Evolutionary conservation across 2,888 invertebrate species (phyloP), one percentile per base, ranked within the genome.

Genomic region (Morpho deidamia): DNA sequence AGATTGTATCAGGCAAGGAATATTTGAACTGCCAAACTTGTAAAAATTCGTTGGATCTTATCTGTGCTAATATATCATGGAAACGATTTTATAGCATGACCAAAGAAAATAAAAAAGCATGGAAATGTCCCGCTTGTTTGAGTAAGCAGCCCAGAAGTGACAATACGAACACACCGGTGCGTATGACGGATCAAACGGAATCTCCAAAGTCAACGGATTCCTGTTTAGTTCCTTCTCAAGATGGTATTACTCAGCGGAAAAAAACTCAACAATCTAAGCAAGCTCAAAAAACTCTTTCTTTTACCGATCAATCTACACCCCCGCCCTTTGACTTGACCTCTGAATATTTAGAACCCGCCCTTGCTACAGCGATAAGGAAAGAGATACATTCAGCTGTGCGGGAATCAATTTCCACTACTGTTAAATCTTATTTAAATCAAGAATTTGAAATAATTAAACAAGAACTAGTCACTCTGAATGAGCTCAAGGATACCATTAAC

Each of bases 311-410:
- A n/a, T n/a, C n/a, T n/a, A n/a, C n/a, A n/a, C n/a, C n/a, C n/a
- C n/a, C n/a, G n/a, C n/a, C n/a, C n/a, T n/a, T n/a, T n/a, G n/a
- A n/a, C n/a, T n/a, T n/a, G n/a, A n/a, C n/a, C n/a, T n/a, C n/a
- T n/a, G n/a, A n/a, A n/a, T n/a, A n/a, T n/a, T n/a, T n/a, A n/a
- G n/a, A n/a, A n/a, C n/a, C n/a, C n/a, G n/a, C n/a, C n/a, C n/a
- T n/a, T n/a, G n/a, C n/a, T n/a, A n/a, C 35, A 44, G 11, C 35
- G 1, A 54, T 54, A 37, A 44, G 49, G 37, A 9, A 34, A 0
- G 49, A 54, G 49, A 54, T 49, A n/a, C 48, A 54, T 44, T 7
- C 41, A 2, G 40, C 54, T 23, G 33, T 54, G 8, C 40, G 45
- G 10, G 49, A 33, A 40, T 54, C 35, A 9, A 2, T 54, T 7